phyloP scores from a whole-genome alignment of 2,113 vertebrate genomes.

The Nothocercus julius region DNA sequence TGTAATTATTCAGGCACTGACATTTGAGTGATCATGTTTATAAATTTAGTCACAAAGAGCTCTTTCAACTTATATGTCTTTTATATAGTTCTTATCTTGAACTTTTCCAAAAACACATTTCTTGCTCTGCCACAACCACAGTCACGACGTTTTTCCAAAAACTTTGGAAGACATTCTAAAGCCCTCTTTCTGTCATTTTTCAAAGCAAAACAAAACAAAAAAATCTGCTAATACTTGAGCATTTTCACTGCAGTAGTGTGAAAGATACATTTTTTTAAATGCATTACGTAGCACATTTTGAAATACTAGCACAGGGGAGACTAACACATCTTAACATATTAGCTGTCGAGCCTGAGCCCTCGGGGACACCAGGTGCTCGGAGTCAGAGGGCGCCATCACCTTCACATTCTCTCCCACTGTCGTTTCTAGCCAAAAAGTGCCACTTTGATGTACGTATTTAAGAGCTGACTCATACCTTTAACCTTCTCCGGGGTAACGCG shows the following conservation, averaged over 20 bases:
- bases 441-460: neutral
- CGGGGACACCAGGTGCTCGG: neutral
- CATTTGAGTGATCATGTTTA: neutral
- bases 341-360: neutral
- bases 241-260: neutral
- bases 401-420: neutral
- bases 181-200: neutral
- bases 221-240: neutral
- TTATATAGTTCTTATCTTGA: slow-evolving; percentile 23
- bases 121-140: neutral
- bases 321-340: neutral
- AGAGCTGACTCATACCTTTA: neutral
- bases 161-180: neutral
- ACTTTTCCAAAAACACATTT: slow-evolving; percentile 41
- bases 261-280: neutral
- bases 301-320: neutral
- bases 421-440: neutral
- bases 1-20: slow-evolving; percentile 53
- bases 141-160: slow-evolving; percentile 32
- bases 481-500: neutral
- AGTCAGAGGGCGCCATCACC: neutral
- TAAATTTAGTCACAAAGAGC: slow-evolving; percentile 17
- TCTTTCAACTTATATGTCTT: neutral
- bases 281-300: neutral
- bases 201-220: neutral